These are phyloP conservation scores for Phylloscopus trochiloides DNA, from an alignment of 2,113 vertebrate genomes.

Conservation along the genomic window DNA sequence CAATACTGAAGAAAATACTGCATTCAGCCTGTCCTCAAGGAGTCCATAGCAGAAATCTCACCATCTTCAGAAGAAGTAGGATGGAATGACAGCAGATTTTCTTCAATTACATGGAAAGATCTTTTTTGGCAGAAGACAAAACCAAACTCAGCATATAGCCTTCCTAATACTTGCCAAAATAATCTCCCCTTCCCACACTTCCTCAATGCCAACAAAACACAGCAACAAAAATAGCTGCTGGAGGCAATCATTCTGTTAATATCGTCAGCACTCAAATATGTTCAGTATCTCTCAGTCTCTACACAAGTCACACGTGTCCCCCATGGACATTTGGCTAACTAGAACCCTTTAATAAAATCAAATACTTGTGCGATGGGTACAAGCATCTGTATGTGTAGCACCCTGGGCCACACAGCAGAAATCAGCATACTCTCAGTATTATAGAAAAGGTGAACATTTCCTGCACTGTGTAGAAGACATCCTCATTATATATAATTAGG, in stretches of 20 bases:
- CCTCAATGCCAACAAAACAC: not conserved
- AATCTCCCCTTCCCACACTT: not conserved
- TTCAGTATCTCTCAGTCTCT: not conserved
- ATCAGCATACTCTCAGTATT: not conserved
- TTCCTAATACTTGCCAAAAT: not conserved
- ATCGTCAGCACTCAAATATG: not conserved
- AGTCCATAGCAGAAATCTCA: not conserved
- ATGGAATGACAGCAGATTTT: not conserved
- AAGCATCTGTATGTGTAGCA: not conserved
- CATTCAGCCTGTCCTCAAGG: not conserved
- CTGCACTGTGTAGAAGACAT: not conserved
- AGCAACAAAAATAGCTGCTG: not conserved
- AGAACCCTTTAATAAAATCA: not conserved
- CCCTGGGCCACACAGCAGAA: not conserved
- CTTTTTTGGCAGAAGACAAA: not conserved
- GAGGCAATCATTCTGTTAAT: not conserved
- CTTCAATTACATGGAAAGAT: not conserved
- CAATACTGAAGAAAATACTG: not conserved
- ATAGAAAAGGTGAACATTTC: not conserved
- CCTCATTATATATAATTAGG: constrained; percentile 14
- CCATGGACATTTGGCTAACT: not conserved
- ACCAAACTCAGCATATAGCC: not conserved
- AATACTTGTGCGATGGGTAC: accelerated
- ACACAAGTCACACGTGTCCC: not conserved
- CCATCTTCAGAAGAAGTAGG: not conserved